These are phyloP conservation scores for Galeopterus variegatus DNA, from an alignment of 2,113 vertebrate genomes.

Conservation along the genomic window DNA sequence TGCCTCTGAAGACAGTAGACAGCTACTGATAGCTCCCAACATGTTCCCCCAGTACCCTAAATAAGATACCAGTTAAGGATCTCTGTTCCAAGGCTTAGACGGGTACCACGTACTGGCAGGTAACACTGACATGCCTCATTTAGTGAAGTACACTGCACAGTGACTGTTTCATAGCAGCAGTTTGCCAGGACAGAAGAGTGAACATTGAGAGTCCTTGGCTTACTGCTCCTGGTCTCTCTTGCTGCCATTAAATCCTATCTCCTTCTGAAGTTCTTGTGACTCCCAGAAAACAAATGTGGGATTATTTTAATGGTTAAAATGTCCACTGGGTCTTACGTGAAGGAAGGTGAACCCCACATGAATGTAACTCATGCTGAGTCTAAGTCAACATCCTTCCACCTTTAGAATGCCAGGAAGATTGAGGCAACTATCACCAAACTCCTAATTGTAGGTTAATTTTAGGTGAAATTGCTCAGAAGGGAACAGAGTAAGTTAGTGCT, in stretches of 20 bases:
- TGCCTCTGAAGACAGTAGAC: background rate
- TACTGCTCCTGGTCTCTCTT: background rate
- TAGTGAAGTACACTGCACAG: accelerated
- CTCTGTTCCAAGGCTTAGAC: background rate
- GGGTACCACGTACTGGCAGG: background rate
- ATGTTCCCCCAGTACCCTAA: background rate
- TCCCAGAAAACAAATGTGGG: background rate
- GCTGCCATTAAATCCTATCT: background rate
- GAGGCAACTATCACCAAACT: background rate
- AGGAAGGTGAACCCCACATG: background rate
- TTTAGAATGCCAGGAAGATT: background rate
- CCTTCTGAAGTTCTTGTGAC: background rate
- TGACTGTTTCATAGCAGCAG: accelerated
- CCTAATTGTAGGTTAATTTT: slow-evolving; percentile 12
- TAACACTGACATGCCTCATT: background rate
- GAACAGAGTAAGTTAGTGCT: background rate
- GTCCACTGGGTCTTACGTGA: background rate
- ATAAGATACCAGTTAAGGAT: background rate
- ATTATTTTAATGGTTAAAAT: background rate
- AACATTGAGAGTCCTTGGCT: background rate
- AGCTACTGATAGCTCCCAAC: background rate
- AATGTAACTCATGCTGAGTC: background rate
- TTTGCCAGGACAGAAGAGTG: background rate
- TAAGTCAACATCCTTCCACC: background rate
- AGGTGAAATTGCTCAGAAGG: background rate